Evolutionary conservation across 2,888 invertebrate genomes (phyloP), one percentile per base, ranked within the genome.

Genomic region (Aspidiotus destructor): DNA sequence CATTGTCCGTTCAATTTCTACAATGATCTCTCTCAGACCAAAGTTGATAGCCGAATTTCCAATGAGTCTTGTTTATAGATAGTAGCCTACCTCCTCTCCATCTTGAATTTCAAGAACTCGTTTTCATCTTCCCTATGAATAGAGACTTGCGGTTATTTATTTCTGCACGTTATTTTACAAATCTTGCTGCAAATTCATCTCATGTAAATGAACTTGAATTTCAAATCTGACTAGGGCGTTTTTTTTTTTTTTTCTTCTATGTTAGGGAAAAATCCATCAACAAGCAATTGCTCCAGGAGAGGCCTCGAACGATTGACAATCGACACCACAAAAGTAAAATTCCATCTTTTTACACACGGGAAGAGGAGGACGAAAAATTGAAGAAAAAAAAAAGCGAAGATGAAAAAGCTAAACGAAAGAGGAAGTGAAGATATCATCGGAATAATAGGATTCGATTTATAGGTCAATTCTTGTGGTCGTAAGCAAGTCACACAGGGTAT

Each of bases 381-480:
- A 28, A 28, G 28, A 28, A 28, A 28, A 28, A 28, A 5, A 28
- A n/a, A n/a, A n/a, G n/a, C n/a, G 28, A 28, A 28, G 28, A 28
- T 5, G 28, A n/a, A n/a, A 48, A 48, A n/a, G 48, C 10, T n/a
- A n/a, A 48, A 11, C 10, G 28, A 28, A 28, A 28, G 28, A 28
- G 28, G 28, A 28, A 28, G 52, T n/a, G n/a, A n/a, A n/a, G n/a
- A 48, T 13, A n/a, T 11, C 11, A n/a, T 13, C 48, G 48, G n/a
- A 11, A 48, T 11, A 57, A 57, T 57, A 57, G n/a, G 57, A 57
- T 57, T 57, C 16, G 57, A 57, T 15, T 57, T 57, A 57, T 57
- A 57, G 57, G 11, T 57, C 57, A 57, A 57, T 57, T 57, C 57
- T 57, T 15, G 57, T 57, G 57, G 57, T 57, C 57, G 57, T 57